Percentiles rank a stretch among this genome's conserved stretches.
These are phyloP conservation scores for Ornithoptera priamus DNA, from an alignment of 2,888 invertebrate genomes.

Conservation along the genomic window DNA sequence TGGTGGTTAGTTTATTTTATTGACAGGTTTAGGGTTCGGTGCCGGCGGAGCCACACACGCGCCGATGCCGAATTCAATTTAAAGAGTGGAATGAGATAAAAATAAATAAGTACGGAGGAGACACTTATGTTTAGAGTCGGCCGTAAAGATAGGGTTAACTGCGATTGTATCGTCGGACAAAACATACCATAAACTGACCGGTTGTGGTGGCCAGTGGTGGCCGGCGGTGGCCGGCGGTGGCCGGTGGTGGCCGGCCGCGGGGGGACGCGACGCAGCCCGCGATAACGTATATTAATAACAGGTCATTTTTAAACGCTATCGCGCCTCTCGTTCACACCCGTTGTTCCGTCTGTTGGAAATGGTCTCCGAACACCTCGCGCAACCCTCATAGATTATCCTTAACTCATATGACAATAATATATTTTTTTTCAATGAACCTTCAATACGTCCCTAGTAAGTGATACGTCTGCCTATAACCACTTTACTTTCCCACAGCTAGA, in stretches of 20 bases:
- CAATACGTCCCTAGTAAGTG: too few species aligned
- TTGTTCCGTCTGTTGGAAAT: not conserved
- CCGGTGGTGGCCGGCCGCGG: slow-evolving; percentile 57
- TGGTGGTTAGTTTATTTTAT: slow-evolving; percentile 67
- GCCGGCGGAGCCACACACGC: slow-evolving; percentile 71
- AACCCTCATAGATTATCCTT: too few species aligned
- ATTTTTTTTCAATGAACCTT: too few species aligned
- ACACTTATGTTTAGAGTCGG: slow-evolving; percentile 79
- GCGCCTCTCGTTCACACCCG: slow-evolving; percentile 14
- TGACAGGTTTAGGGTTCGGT: slow-evolving; percentile 71
- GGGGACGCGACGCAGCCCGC: slow-evolving; percentile 44
- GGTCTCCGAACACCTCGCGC: not conserved
- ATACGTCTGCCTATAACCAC: too few species aligned
- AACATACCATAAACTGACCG: slow-evolving; percentile 77
- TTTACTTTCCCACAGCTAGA: too few species aligned
- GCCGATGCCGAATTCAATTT: slow-evolving; percentile 76
- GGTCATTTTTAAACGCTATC: slow-evolving; percentile 21
- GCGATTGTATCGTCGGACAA: slow-evolving; percentile 74
- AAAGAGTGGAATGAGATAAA: slow-evolving; percentile 79
- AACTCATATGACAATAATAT: too few species aligned
- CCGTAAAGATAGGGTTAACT: slow-evolving; percentile 80
- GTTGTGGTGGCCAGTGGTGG: slow-evolving; percentile 65
- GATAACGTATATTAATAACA: slow-evolving; percentile 24
- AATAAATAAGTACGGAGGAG: slow-evolving; percentile 77
- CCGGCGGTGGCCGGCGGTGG: too few species aligned